A percentile compares a stretch with the other conserved stretches of the same genome.
Evolutionary conservation across 2,888 invertebrate genomes (phyloP).

Genomic region (Anarsia innoxiella): DNA sequence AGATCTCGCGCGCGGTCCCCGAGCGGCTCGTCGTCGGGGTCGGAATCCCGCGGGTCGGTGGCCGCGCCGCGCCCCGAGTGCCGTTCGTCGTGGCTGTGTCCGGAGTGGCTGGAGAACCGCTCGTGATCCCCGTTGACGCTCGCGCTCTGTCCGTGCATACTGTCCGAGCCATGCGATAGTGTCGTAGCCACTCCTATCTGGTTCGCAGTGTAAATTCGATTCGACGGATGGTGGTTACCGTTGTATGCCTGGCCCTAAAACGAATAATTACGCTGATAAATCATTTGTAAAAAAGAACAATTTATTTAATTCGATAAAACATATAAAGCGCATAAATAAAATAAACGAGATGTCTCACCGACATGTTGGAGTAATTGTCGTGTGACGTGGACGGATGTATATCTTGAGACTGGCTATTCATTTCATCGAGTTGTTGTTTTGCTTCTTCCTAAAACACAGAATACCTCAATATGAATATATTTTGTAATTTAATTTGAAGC

Average conservation of each 20-base stretch:
- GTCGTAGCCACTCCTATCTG: slow-evolving; percentile 70
- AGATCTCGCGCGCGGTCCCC: slow-evolving; percentile 55
- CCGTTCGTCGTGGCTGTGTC: slow-evolving; percentile 51
- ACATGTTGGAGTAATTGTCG: slow-evolving; percentile 49
- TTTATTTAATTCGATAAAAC: too few species aligned
- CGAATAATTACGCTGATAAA: too few species aligned
- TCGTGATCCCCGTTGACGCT: slow-evolving; percentile 37
- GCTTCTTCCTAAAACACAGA: slow-evolving; percentile 56
- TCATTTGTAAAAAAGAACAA: too few species aligned
- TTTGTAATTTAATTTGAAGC: background rate
- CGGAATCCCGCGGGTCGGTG: background rate
- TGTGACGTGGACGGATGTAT: slow-evolving; percentile 53
- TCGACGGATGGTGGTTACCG: slow-evolving; percentile 48
- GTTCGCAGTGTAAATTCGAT: slow-evolving; percentile 61
- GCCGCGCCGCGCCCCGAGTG: slow-evolving; percentile 37
- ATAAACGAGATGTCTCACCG: slow-evolving; percentile 33
- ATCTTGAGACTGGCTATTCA: slow-evolving; percentile 56
- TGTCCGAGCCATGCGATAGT: slow-evolving; percentile 50
- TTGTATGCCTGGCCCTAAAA: slow-evolving; percentile 47
- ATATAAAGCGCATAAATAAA: background rate
- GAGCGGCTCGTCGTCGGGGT: slow-evolving; percentile 41
- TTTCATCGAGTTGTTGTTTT: slow-evolving; percentile 66
- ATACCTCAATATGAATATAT: slow-evolving; percentile 7
- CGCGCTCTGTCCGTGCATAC: slow-evolving; percentile 32
- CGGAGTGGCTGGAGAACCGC: slow-evolving; percentile 37